phyloP scores from a whole-genome alignment of 1,140 invertebrate species.

The Drosophila lowei region DNA sequence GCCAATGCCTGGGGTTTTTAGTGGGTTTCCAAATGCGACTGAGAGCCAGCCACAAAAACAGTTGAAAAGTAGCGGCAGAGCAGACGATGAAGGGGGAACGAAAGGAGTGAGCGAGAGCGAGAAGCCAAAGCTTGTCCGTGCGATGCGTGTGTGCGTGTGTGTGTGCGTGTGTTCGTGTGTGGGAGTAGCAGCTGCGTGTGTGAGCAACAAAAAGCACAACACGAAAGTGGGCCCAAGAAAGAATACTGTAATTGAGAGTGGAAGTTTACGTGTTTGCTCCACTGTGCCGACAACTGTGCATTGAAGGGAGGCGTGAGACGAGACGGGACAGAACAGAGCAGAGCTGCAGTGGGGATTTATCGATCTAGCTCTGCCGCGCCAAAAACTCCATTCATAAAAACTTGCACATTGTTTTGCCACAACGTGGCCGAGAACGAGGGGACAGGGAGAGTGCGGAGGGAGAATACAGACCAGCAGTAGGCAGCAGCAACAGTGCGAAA shows the following conservation, averaged over 20 bases:
- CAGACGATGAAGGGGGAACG: conserved; percentile 13
- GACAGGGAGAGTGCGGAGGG: conserved; percentile 21
- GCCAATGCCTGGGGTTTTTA: conserved; percentile 53
- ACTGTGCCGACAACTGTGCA: conserved; percentile 44
- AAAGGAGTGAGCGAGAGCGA: conserved; percentile 22
- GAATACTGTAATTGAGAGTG: conserved; percentile 29
- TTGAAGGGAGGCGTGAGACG: conserved; percentile 11
- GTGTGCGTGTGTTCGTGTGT: conserved; percentile 1
- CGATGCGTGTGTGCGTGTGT: conserved; percentile 2
- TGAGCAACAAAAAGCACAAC: conserved; percentile 9
- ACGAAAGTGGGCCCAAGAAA: conserved; percentile 24
- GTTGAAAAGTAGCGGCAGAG: conserved; percentile 36
- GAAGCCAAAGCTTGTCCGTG: conserved; percentile 11
- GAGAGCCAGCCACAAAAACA: conserved; percentile 43
- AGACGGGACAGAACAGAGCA: background rate
- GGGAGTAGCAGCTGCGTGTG: conserved; percentile 16
- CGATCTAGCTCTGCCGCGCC: conserved; percentile 78
- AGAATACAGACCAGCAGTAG: conserved; percentile 44
- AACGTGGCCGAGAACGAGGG: conserved; percentile 11
- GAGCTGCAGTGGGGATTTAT: conserved; percentile 75
- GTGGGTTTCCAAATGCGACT: conserved; percentile 72
- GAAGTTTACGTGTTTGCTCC: conserved; percentile 19
- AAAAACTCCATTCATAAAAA: conserved; percentile 83
- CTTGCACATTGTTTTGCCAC: conserved; percentile 73
- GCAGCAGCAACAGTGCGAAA: conserved; percentile 54